These are phyloP conservation scores for Graphium colonna DNA, from an alignment of 2,888 invertebrate species.

Conservation along the genomic window DNA sequence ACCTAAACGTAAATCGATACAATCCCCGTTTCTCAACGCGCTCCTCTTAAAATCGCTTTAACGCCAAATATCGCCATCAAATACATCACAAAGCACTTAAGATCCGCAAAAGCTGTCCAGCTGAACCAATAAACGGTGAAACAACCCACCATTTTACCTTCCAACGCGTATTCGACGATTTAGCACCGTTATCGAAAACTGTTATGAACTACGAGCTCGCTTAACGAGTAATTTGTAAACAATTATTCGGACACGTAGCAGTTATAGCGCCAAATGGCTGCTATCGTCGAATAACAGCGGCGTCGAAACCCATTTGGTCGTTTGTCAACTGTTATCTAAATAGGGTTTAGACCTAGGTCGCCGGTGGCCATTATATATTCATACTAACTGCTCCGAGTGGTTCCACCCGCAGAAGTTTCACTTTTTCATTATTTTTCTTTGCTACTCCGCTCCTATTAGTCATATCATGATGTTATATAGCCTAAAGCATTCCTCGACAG, in stretches of 20 bases:
- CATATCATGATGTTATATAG: too few species aligned
- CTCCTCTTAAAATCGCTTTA: background rate
- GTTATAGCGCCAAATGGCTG: constrained; percentile 11
- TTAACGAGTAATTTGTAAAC: background rate
- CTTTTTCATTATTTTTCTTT: too few species aligned
- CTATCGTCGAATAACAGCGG: background rate
- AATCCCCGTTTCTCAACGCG: background rate
- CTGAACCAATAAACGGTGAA: too few species aligned
- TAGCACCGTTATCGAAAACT: background rate
- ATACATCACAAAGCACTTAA: background rate
- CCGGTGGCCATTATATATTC: background rate
- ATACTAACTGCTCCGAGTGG: too few species aligned
- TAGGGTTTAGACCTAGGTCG: constrained; percentile 4
- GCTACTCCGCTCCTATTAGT: too few species aligned
- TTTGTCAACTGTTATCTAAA: constrained; percentile 9
- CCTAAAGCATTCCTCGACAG: too few species aligned
- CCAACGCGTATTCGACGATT: background rate
- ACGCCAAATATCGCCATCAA: background rate
- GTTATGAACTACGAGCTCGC: background rate
- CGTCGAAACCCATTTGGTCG: background rate
- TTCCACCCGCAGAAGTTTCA: too few species aligned
- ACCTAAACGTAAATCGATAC: background rate
- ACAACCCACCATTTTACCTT: background rate
- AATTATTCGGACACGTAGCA: constrained; percentile 1
- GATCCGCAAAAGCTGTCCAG: background rate